Percentiles rank a stretch among this genome's conserved stretches.
Evolutionary conservation across 1,140 invertebrate genomes (phyloP).

Genomic region (Cherax destructor): DNA sequence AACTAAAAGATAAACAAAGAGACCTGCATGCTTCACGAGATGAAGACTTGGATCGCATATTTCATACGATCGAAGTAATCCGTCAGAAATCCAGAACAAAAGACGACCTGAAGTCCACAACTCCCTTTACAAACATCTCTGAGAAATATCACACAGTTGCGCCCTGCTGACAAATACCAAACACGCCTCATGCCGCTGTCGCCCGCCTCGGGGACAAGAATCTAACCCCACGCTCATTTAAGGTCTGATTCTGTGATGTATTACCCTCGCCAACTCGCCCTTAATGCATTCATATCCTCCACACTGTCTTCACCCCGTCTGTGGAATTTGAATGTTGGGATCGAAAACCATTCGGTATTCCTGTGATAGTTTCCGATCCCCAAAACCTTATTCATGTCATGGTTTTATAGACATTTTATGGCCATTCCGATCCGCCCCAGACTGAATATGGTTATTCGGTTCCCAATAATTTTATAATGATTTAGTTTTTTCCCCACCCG

Average conservation of each 20-base stretch:
- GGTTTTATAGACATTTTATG: slow-evolving; percentile 20
- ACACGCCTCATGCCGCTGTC: slow-evolving; percentile 9
- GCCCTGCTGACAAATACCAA: slow-evolving; percentile 12
- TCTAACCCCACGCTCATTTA: neutral
- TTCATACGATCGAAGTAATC: neutral
- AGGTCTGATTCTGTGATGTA: neutral
- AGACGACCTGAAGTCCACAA: neutral
- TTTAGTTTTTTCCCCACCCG: neutral
- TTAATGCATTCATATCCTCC: neutral
- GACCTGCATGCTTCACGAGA: neutral
- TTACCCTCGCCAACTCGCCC: neutral
- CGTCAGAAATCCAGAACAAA: slow-evolving; percentile 16
- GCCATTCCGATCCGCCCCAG: slow-evolving; percentile 8
- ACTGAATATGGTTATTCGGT: slow-evolving; percentile 5
- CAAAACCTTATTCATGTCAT: slow-evolving; percentile 19
- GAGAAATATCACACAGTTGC: slow-evolving; percentile 8
- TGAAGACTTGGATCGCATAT: neutral
- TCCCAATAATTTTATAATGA: slow-evolving; percentile 12
- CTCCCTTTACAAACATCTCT: slow-evolving; percentile 2
- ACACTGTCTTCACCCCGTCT: neutral
- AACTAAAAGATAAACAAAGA: neutral
- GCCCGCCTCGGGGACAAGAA: neutral
- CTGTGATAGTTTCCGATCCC: slow-evolving; percentile 12
- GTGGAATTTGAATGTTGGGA: slow-evolving; percentile 10
- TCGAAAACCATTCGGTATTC: slow-evolving; percentile 16